These are phyloP conservation scores for Macrobrachium nipponense DNA, from an alignment of 1,140 invertebrate genomes.

Conservation along the genomic window DNA sequence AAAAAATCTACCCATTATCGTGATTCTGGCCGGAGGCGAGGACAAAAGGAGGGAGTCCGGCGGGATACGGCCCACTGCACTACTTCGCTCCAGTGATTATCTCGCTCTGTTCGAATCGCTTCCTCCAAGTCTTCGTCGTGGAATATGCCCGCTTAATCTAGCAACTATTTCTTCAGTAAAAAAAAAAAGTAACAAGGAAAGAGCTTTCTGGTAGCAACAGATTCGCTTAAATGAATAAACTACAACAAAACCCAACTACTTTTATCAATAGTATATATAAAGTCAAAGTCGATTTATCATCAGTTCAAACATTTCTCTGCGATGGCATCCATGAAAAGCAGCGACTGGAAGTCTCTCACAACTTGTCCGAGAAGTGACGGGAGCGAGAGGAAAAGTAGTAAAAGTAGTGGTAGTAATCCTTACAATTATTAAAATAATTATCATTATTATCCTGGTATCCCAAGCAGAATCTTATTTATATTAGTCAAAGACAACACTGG, in stretches of 20 bases:
- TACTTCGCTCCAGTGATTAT: slow-evolving; percentile 59
- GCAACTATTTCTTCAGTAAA: not conserved
- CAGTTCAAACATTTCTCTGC: no score
- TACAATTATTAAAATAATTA: no score
- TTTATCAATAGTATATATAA: no score
- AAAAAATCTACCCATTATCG: slow-evolving; percentile 35
- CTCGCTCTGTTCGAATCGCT: slow-evolving; percentile 35
- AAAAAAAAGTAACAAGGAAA: not conserved
- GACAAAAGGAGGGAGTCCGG: slow-evolving; percentile 46
- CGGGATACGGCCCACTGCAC: slow-evolving; percentile 60
- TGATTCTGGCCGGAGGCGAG: slow-evolving; percentile 30
- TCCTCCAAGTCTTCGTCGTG: slow-evolving; percentile 35
- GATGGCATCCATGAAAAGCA: no score
- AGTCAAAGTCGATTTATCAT: no score
- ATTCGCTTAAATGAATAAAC: no score
- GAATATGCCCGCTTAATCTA: not conserved
- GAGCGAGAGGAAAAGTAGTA: not conserved
- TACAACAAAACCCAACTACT: no score
- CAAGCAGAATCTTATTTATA: no score
- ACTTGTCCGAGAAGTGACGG: not conserved
- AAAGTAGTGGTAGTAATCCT: no score
- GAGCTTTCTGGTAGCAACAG: no score
- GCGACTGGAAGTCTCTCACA: not conserved
- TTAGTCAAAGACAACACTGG: no score
- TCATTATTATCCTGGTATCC: no score